These are phyloP conservation scores for Oreochromis aureus DNA, from an alignment of 2,113 vertebrate species.

Conservation along the genomic window DNA sequence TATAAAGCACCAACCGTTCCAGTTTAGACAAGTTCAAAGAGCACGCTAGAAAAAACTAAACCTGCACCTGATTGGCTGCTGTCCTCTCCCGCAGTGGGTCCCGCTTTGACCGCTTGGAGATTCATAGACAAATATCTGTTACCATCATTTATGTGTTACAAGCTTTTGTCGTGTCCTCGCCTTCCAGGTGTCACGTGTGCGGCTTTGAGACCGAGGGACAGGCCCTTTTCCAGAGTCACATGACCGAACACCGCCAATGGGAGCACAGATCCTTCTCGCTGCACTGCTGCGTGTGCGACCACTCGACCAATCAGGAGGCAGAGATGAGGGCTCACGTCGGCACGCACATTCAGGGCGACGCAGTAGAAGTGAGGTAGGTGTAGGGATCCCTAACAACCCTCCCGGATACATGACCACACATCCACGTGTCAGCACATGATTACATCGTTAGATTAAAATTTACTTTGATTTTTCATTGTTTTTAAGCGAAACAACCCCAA, in stretches of 20 bases:
- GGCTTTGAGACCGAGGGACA: constrained; percentile 60
- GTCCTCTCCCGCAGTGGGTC: background rate
- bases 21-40: background rate
- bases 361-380: constrained; percentile 15
- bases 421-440: fast-evolving
- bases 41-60: background rate
- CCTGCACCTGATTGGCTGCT: background rate
- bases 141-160: background rate
- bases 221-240: constrained; percentile 61
- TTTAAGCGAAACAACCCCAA: background rate
- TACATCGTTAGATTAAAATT: background rate
- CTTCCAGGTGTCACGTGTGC: constrained; percentile 62
- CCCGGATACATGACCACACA: background rate
- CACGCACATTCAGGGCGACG: constrained; percentile 31
- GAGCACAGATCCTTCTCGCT: constrained; percentile 59
- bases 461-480: background rate
- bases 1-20: background rate
- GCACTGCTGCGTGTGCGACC: constrained; percentile 63
- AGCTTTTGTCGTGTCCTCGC: background rate
- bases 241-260: constrained; percentile 65
- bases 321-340: constrained; percentile 58
- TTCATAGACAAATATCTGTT: background rate
- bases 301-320: constrained; percentile 63
- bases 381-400: background rate
- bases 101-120: background rate